Evolutionary conservation across 2,797 vertebrate genomes (phyloP).

Genomic region (Scomberomorus guttatus): DNA sequence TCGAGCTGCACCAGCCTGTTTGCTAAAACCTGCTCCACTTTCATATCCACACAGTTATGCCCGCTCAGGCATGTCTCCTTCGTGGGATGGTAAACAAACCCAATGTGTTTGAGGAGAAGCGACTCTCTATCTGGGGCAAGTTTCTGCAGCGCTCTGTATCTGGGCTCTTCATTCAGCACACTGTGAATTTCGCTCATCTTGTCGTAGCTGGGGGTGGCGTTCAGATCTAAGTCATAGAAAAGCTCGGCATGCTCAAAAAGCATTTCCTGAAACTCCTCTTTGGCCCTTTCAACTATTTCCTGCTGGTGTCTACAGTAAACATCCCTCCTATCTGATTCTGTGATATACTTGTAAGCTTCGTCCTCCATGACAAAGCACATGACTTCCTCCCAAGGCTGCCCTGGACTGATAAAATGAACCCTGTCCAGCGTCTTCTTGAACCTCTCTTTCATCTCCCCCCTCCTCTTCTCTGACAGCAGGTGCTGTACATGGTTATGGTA

Average conservation of each 20-base stretch:
- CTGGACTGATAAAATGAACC: slow-evolving; percentile 96
- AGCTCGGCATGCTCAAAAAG: slow-evolving; percentile 99
- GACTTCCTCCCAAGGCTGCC: slow-evolving; percentile 98
- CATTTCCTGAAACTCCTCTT: slow-evolving; percentile 99
- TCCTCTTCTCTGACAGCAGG: slow-evolving; percentile 94
- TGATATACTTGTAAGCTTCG: slow-evolving; percentile 97
- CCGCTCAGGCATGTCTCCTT: slow-evolving; percentile 99
- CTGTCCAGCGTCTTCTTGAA: slow-evolving; percentile 99
- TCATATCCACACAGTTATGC: slow-evolving; percentile 96
- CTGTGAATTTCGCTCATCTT: slow-evolving; percentile 99
- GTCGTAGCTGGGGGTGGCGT: slow-evolving; percentile 97
- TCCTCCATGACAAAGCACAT: slow-evolving; percentile 99
- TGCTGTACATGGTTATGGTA: slow-evolving; percentile 97
- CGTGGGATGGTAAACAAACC: slow-evolving; percentile 99
- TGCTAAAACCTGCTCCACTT: slow-evolving; percentile 96
- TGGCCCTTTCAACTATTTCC: slow-evolving; percentile 99
- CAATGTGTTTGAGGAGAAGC: slow-evolving; percentile 98
- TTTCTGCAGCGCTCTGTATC: slow-evolving; percentile 98
- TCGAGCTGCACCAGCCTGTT: slow-evolving; percentile 95
- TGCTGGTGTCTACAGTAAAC: slow-evolving; percentile 97
- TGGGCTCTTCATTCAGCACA: slow-evolving; percentile 96
- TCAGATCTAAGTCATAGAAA: slow-evolving; percentile 99
- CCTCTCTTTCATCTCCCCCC: slow-evolving; percentile 97
- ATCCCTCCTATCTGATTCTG: slow-evolving; percentile 95
- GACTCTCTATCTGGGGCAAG: slow-evolving; percentile 98